phyloP scores from a whole-genome alignment of 2,797 vertebrate genomes.

The Cynopterus sphinx region DNA sequence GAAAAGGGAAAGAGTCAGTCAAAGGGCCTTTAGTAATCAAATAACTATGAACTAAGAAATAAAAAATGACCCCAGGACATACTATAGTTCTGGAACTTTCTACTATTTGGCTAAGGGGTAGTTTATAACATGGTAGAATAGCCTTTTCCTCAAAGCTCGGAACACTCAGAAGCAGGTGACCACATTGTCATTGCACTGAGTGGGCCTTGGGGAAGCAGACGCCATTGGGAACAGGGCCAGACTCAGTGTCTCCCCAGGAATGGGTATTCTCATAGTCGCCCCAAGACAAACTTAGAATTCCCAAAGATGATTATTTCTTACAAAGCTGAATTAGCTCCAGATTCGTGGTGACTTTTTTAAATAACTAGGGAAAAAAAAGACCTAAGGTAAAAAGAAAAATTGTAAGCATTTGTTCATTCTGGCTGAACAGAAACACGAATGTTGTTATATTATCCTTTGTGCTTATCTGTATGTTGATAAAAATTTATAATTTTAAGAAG shows the following conservation, averaged over 20 bases:
- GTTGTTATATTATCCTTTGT: background rate
- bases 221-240: background rate
- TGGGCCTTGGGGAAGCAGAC: conserved; percentile 18
- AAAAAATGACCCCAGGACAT: background rate
- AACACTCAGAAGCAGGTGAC: conserved; percentile 28
- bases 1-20: background rate
- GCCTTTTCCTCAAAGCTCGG: conserved; percentile 63
- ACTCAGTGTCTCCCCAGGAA: conserved; percentile 62
- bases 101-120: conserved; percentile 68
- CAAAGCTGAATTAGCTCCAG: conserved; percentile 62
- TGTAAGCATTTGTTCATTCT: background rate
- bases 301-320: conserved; percentile 83
- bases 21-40: background rate
- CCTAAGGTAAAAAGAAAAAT: background rate
- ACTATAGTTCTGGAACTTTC: conserved; percentile 62
- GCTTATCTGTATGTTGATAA: background rate
- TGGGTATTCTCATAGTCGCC: background rate
- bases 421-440: background rate
- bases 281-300: conserved; percentile 27
- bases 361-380: background rate
- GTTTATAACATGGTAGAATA: background rate
- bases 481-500: background rate
- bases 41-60: background rate
- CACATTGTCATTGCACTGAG: conserved; percentile 48
- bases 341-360: conserved; percentile 14